These are phyloP conservation scores for Euura lappo DNA, from an alignment of 1,140 invertebrate genomes.

Conservation along the genomic window DNA sequence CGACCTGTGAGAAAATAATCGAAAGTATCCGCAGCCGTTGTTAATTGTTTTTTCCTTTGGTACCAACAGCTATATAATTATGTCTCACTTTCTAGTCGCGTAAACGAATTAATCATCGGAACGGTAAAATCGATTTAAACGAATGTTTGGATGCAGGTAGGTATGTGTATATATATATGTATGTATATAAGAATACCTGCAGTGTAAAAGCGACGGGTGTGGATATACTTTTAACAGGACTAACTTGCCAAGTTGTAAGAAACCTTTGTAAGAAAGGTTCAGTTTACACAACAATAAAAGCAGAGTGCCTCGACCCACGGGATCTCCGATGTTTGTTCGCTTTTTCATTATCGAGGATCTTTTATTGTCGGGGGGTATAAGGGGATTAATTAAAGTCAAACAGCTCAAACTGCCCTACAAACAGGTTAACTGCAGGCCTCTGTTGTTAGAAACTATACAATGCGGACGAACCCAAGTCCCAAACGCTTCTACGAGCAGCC, in stretches of 20 bases:
- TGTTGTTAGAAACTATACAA: constrained; percentile 22
- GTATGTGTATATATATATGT: no score
- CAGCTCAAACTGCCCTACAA: constrained; percentile 45
- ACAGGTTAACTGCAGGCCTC: constrained; percentile 43
- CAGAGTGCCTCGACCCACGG: constrained; percentile 13
- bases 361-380: constrained; percentile 21
- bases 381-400: constrained; percentile 56
- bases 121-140: neutral
- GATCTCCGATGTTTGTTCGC: constrained; percentile 36
- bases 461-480: no score
- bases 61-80: no score
- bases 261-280: neutral
- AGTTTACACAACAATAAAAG: constrained; percentile 23
- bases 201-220: neutral
- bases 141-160: no score
- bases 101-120: neutral
- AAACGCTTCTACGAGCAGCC: no score
- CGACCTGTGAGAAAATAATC: no score
- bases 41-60: no score
- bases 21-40: no score
- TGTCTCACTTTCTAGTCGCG: neutral
- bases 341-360: constrained; percentile 42
- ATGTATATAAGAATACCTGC: neutral
- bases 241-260: neutral
- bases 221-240: neutral